Evolutionary conservation across 2,113 vertebrate species (phyloP), one percentile per base, ranked within the genome.

Genomic region (Corvus cornix): DNA sequence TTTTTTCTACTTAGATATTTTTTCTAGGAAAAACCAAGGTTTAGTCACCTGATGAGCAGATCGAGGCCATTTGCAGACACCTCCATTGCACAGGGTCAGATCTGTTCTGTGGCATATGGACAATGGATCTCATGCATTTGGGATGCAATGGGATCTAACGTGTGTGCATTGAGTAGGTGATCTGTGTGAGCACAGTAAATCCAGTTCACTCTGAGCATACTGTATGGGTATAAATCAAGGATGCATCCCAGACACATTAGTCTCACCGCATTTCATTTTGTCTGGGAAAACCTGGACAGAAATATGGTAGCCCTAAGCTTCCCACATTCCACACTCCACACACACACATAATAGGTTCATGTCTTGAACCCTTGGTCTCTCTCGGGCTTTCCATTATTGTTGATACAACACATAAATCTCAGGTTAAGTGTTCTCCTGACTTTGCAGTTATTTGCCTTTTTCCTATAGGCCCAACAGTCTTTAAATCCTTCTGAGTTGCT

Each of bases 301-400:
- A 96, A 95, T 96, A 93, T 95, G 89, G 95, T 95, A 97, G 96
- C 83, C 80, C 94, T 89, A 97, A 96, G 84, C 95, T 97, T 95
- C 76, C 88, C 85, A 90, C 96, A 95, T 97, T 95, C 93, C 95
- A 96, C n/a, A 59, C 83, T 90, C 62, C 70, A 87, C 73, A 67
- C 64, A 86, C 93, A 93, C 78, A 94, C 31, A 1, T 90, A 92
- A 83, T 96, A 94, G 82, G 83, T 96, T 94, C 68, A 69, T 90
- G 76, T 84, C 89, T 93, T 86, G 89, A 96, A 92, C 87, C 55
- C 44, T 86, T 62, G 39, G 37, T 59, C 85, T 92, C 93, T 90
- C 93, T 93, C 33, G 85, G 83, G 95, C 80, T 96, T 95, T 94
- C 68, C 48, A 33, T 96, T 90, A 94, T 49, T 96, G 85, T 95